phyloP scores from a whole-genome alignment of 2,797 vertebrate genomes.

The Menidia menidia region DNA sequence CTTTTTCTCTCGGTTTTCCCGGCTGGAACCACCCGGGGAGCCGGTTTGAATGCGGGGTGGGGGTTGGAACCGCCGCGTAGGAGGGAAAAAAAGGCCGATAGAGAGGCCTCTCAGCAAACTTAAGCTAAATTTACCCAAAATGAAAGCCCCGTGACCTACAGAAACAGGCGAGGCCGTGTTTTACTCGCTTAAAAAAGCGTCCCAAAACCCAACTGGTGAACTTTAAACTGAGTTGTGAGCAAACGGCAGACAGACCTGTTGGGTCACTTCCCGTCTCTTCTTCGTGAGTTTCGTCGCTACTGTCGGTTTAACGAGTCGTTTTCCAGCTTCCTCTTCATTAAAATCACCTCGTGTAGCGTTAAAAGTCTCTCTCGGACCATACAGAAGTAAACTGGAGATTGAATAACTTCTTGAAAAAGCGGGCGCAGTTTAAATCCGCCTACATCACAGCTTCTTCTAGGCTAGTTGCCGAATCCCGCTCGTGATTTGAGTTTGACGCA shows the following conservation, averaged over 20 bases:
- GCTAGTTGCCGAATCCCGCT: slow-evolving; percentile 70
- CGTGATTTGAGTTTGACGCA: slow-evolving; percentile 71
- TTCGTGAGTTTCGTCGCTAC: not conserved
- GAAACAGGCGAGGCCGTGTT: not conserved
- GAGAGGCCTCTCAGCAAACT: not conserved
- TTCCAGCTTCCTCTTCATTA: not conserved
- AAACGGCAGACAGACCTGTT: slow-evolving; percentile 56
- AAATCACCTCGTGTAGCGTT: not conserved
- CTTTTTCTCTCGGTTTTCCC: not conserved
- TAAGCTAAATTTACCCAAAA: not conserved
- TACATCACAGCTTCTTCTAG: accelerated
- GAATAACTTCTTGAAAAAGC: not conserved
- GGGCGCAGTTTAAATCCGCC: not conserved
- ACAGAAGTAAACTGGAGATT: not conserved
- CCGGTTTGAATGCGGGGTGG: slow-evolving; percentile 15
- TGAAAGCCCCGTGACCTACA: too few relatives aligned
- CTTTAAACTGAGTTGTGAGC: not conserved
- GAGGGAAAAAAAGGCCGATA: slow-evolving; percentile 42
- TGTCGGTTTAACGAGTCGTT: not conserved
- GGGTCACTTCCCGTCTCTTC: slow-evolving; percentile 46
- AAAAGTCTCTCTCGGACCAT: too few relatives aligned
- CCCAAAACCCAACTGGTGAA: accelerated
- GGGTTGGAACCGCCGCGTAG: slow-evolving; percentile 38
- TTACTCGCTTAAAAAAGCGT: not conserved
- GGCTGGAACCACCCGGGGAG: not conserved